Conservation (phyloP, 1,140 invertebrate genomes). For the Halesus radiatus region DNA sequence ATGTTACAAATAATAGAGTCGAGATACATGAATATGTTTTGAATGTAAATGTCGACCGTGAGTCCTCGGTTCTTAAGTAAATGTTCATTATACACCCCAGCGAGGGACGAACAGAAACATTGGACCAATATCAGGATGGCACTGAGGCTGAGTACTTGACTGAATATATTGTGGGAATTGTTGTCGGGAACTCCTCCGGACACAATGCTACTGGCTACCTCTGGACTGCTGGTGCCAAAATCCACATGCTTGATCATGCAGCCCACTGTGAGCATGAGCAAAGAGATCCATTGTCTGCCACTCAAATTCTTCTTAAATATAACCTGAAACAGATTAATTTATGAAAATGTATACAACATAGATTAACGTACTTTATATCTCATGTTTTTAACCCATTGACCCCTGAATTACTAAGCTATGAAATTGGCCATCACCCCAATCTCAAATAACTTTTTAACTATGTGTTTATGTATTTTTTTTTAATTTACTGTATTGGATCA, state of each 20-base stretch:
- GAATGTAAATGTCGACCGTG: constrained; percentile 90
- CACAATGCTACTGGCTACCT: neutral
- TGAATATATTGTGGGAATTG: constrained; percentile 59
- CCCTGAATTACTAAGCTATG: too few species aligned
- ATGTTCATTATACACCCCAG: constrained; percentile 97
- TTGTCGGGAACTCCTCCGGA: neutral
- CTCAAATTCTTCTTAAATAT: constrained; percentile 90
- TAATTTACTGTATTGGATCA: too few species aligned
- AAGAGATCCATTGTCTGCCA: constrained; percentile 89
- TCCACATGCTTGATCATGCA: constrained; percentile 93
- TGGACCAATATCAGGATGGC: constrained; percentile 84
- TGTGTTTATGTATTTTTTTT: too few species aligned
- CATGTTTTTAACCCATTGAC: too few species aligned
- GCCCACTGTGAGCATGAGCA: constrained; percentile 88
- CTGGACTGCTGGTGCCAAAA: constrained; percentile 64
- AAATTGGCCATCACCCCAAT: too few species aligned
- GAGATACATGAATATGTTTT: constrained; percentile 97
- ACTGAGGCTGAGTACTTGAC: constrained; percentile 74
- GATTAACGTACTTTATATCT: too few species aligned
- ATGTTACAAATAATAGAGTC: constrained; percentile 94
- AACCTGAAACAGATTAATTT: constrained; percentile 70
- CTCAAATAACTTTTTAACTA: too few species aligned
- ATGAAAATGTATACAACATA: neutral
- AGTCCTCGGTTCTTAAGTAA: constrained; percentile 88
- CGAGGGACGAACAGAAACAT: constrained; percentile 93